Conservation (phyloP, 2,113 vertebrate species). For the Psilopsiagon aurifrons region DNA sequence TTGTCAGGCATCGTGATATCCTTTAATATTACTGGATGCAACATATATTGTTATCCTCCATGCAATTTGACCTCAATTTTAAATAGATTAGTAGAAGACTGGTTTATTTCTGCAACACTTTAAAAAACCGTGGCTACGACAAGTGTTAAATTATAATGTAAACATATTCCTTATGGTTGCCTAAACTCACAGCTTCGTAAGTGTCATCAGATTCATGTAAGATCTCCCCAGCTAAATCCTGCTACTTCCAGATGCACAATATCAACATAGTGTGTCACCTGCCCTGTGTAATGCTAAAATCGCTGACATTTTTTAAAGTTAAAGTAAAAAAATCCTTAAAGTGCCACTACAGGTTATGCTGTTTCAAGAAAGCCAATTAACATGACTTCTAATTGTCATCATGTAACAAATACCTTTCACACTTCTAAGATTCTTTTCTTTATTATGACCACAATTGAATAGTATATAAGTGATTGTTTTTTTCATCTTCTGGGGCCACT, state of each 20-base stretch:
- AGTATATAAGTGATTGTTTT: not conserved
- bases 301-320: not conserved
- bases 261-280: not conserved
- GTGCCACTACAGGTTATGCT: not conserved
- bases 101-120: not conserved
- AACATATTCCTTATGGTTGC: not conserved
- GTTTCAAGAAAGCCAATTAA: not conserved
- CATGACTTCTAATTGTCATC: not conserved
- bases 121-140: not conserved
- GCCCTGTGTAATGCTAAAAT: not conserved
- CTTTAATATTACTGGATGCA: not conserved
- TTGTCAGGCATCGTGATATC: not conserved
- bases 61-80: not conserved
- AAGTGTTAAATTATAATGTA: not conserved
- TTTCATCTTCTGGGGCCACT: not conserved
- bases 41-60: not conserved
- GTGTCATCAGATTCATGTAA: not conserved
- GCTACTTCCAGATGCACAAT: not conserved
- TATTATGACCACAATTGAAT: not conserved
- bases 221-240: not conserved
- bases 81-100: not conserved
- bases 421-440: not conserved
- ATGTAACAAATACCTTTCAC: not conserved
- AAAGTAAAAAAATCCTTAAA: not conserved
- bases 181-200: not conserved